phyloP scores from a whole-genome alignment of 2,888 invertebrate species.

The Crossocerus cetratus region DNA sequence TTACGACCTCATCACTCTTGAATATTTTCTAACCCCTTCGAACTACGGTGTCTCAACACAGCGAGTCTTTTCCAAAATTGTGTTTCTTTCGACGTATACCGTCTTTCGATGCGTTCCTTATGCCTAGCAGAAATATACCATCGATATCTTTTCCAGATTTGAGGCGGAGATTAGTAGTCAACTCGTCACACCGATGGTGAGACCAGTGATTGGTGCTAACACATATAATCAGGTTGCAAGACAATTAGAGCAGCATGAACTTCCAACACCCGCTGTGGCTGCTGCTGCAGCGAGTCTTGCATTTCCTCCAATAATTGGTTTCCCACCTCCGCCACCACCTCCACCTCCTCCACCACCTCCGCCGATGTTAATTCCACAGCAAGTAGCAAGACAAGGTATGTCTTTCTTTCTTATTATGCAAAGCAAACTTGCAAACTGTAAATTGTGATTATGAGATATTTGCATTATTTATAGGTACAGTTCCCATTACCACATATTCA shows the following conservation, averaged over 20 bases:
- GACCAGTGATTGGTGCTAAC: constrained; percentile 85
- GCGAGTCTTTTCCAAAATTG: background rate
- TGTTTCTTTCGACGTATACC: background rate
- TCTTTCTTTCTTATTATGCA: background rate
- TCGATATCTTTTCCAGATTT: constrained; percentile 80
- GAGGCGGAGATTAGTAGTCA: constrained; percentile 91
- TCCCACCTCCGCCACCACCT: constrained; percentile 82
- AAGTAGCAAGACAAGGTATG: constrained; percentile 79
- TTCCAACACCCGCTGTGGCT: constrained; percentile 74
- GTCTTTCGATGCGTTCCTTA: background rate
- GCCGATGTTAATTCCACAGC: constrained; percentile 84
- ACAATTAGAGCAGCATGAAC: constrained; percentile 81
- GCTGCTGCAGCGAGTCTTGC: constrained; percentile 76
- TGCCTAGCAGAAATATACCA: too few species aligned
- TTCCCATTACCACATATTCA: constrained; percentile 74
- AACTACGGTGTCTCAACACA: too few species aligned
- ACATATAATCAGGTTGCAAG: constrained; percentile 85
- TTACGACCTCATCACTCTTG: background rate
- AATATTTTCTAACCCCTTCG: constrained; percentile 7
- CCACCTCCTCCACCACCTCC: constrained; percentile 83
- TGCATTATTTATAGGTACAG: constrained; percentile 55
- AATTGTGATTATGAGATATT: background rate
- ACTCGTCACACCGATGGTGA: constrained; percentile 78
- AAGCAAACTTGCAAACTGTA: background rate
- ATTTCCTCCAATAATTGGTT: constrained; percentile 79